Evolutionary conservation across 2,888 invertebrate genomes (phyloP), one percentile per base, ranked within the genome.

Genomic region (Rotaria magnacalcarata): DNA sequence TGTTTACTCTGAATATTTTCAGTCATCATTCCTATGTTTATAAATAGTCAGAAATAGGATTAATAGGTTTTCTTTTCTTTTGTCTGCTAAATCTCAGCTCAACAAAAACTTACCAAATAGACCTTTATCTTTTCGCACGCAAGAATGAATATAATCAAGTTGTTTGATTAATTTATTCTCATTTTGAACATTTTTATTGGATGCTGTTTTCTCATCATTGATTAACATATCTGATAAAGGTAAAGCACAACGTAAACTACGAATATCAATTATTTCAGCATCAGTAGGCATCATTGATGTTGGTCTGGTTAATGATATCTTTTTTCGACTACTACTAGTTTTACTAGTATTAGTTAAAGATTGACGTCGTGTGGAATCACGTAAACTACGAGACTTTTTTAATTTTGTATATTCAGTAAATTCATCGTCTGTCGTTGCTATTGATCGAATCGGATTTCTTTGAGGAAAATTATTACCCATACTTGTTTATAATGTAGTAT

Each of bases 1-100:
- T 80, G 80, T 47, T 80, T 80, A 80, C 80, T 80, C 24, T 80
- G 80, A 47, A 80, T 10, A n/a, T 80, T 80, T 80, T 80, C 80
- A 24, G 80, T 80, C 47, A 80, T 80, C 80, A 80, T 47, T 11
- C 80, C 80, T 80, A 47, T 7, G 19, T 5, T 58, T 27, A 27
- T 6, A 27, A n/a, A 67, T 34, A 67, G 34, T 34, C 34, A 34
- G 2, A 34, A 34, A 2, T 34, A 34, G 34, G 14, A 67, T 19
- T 60, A n/a, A 60, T 60, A 19, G 16, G 16, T 54, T 16, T 54
- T 16, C 11, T 3, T 52, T 52, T 14, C 14, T 4, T 52, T 52
- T 54, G 19, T 54, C 21, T 54, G 5, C 5, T 50, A 21, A 19
- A 21, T 54, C 54, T 54, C 3, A 21, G 21, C 1, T 67, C 50